Evolutionary conservation across 1,140 invertebrate species (phyloP).

Genomic region (Zeugodacus cucurbitae): DNA sequence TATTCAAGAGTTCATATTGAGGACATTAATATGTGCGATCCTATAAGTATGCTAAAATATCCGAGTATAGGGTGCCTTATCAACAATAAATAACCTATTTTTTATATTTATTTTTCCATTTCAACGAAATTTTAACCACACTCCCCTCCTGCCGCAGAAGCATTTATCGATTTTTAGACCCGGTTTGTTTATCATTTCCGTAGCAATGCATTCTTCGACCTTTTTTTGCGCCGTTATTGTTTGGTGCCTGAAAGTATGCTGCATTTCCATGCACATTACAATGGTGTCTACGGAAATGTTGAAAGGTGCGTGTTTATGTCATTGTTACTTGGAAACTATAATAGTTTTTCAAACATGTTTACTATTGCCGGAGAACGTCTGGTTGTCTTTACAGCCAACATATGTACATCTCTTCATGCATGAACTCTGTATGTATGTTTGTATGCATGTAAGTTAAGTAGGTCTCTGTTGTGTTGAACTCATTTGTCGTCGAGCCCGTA

Average conservation of each 20-base stretch:
- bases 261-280: slow-evolving; percentile 2
- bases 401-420: too few relatives aligned
- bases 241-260: neutral
- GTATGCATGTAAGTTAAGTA: neutral
- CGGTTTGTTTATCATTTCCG: neutral
- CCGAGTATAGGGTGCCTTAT: too few relatives aligned
- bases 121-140: too few relatives aligned
- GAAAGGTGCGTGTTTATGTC: slow-evolving; percentile 29
- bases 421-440: neutral
- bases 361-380: neutral
- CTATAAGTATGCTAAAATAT: too few relatives aligned
- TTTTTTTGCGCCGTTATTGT: neutral
- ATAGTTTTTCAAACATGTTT: slow-evolving; percentile 5
- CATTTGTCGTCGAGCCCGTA: neutral
- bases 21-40: too few relatives aligned
- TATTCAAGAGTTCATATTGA: too few relatives aligned
- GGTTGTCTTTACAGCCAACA: neutral
- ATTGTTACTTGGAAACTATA: slow-evolving; percentile 22
- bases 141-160: neutral
- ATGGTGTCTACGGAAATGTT: slow-evolving; percentile 2
- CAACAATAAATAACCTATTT: too few relatives aligned
- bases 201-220: neutral
- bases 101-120: too few relatives aligned
- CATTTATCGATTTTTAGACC: neutral
- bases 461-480: neutral